These are phyloP conservation scores for Philopedon plagiatum DNA, from an alignment of 2,888 invertebrate genomes.

Conservation along the genomic window DNA sequence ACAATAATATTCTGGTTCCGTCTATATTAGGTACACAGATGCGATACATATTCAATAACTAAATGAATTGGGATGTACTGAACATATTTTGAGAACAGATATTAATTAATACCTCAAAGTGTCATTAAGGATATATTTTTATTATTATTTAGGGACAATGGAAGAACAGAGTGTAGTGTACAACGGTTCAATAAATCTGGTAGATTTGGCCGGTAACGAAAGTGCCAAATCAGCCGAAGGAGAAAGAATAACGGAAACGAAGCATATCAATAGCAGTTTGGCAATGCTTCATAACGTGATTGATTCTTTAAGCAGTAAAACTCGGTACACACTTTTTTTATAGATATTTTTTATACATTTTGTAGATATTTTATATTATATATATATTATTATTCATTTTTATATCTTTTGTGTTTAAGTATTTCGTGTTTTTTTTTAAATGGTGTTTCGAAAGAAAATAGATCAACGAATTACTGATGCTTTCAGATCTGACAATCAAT, in stretches of 20 bases:
- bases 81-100: too few relatives aligned
- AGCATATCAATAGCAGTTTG: slow-evolving; percentile 87
- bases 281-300: slow-evolving; percentile 87
- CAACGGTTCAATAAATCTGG: slow-evolving; percentile 82
- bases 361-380: too few relatives aligned
- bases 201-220: slow-evolving; percentile 92
- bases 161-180: slow-evolving; percentile 75
- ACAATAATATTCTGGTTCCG: too few relatives aligned
- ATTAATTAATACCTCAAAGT: background rate
- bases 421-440: too few relatives aligned
- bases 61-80: background rate
- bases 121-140: background rate
- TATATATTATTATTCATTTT: too few relatives aligned
- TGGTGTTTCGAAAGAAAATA: too few relatives aligned
- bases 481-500: too few relatives aligned
- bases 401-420: too few relatives aligned
- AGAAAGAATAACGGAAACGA: slow-evolving; percentile 83
- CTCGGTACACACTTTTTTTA: slow-evolving; percentile 84
- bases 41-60: too few relatives aligned
- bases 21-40: too few relatives aligned
- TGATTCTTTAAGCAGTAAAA: slow-evolving; percentile 85
- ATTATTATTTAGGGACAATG: background rate
- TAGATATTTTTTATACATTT: too few relatives aligned
- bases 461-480: too few relatives aligned
- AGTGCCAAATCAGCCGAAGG: slow-evolving; percentile 72